Conservation (phyloP, 2,888 invertebrate genomes). For the Dugesia japonica region DNA sequence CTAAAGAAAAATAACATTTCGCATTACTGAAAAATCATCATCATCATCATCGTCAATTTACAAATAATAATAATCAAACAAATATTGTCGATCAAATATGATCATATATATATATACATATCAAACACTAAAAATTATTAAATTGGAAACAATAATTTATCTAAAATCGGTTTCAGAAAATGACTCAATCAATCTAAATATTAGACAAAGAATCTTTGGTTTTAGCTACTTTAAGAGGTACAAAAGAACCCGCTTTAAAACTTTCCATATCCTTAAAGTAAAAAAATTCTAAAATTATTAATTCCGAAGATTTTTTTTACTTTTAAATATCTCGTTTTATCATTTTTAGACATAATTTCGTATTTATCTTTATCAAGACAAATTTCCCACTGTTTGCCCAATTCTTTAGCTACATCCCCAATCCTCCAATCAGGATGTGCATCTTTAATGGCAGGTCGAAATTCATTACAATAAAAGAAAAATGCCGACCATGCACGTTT, state of each 20-base stretch:
- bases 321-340: constrained; percentile 79
- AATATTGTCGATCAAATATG: too few species aligned
- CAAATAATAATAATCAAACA: too few species aligned
- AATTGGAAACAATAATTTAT: neutral
- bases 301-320: too few species aligned
- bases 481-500: constrained; percentile 85
- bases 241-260: constrained; percentile 27
- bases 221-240: neutral
- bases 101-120: neutral
- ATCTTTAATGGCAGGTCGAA: constrained; percentile 76
- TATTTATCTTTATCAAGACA: constrained; percentile 60
- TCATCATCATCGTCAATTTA: too few species aligned
- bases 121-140: neutral
- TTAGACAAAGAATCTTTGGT: neutral
- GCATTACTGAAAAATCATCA: too few species aligned
- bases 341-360: constrained; percentile 75
- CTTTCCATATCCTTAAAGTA: constrained; percentile 20
- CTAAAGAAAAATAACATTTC: too few species aligned
- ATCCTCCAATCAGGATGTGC: constrained; percentile 78
- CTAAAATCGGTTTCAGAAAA: neutral
- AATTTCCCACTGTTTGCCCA: constrained; percentile 74
- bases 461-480: constrained; percentile 93
- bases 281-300: too few species aligned
- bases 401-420: constrained; percentile 81
- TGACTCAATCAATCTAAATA: neutral